Base-by-base conservation (phyloP, 2,888 invertebrate species). In the Gisinianus flammeolus region DNA sequence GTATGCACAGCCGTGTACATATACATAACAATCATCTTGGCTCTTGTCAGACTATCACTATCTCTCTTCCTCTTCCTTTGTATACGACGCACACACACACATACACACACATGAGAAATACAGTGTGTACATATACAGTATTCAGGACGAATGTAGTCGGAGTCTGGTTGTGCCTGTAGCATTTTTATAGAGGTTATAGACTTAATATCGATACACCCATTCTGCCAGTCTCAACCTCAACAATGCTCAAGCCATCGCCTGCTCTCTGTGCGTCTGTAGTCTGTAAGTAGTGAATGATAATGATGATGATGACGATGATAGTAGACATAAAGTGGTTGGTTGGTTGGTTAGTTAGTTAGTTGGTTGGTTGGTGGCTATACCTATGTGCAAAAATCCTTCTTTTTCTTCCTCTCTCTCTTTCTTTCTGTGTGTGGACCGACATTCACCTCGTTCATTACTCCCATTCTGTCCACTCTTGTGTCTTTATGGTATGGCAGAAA, bases 361-460 rank as follows among this genome's bases (percentile, higher is more conserved):
- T 70, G 62, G 62, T 58, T 62, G 62, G 62, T 62, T 73, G 58
- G 73, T 73, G 73, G 35, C 52, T 26, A n/a, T n/a, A n/a, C n/a
- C n/a, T n/a, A 71, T 58, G 30, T 73, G 73, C 58, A 73, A 64
- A 71, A 62, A 30, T 30, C 22, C 10, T 73, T 62, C 22, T 68
- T 33, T 30, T 8, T 2, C 3, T 24, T 33, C 69, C 24, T 24
- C 44, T 69, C 24, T 69, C 64, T 24, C 64, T 64, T 12, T 64
- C 22, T 33, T 33, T 35, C 22, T 12, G 10, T 64, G n/a, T 33
- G 26, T 26, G 44, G 70, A 33, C 62, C 73, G 35, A 33, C 31
- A 35, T 73, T 73, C 73, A 73, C 62, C 33, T 73, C 62, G 73
- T 73, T 73, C 73, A 73, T 73, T 73, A 62, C 73, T 73, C 73